Conservation (phyloP, 2,113 vertebrate genomes). For the Mus pahari region DNA sequence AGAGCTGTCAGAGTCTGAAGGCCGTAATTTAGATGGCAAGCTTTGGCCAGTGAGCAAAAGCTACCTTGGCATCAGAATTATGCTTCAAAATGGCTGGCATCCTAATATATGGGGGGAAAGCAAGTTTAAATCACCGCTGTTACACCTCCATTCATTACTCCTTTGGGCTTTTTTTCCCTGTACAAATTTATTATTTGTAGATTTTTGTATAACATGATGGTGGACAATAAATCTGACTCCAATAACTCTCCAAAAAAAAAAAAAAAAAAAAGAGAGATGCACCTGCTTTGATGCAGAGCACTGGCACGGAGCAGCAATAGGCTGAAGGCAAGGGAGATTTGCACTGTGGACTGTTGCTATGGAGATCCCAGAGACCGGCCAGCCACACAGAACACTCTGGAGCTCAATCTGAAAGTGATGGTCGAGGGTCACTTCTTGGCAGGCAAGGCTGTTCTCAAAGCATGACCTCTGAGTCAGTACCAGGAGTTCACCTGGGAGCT, state of each 20-base stretch:
- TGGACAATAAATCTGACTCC: constrained; percentile 64
- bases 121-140: constrained; percentile 64
- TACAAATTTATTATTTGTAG: constrained; percentile 25
- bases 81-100: constrained; percentile 31
- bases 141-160: background rate
- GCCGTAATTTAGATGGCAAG: constrained; percentile 25
- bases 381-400: background rate
- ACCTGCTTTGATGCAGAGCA: background rate
- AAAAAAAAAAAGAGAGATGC: too few relatives aligned
- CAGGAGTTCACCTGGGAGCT: background rate
- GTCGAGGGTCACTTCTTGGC: background rate
- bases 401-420: background rate
- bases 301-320: too few relatives aligned
- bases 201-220: constrained; percentile 75
- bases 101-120: constrained; percentile 36
- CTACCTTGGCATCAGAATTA: background rate
- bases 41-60: constrained; percentile 62
- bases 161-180: background rate
- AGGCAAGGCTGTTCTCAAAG: background rate
- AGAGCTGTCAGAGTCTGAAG: constrained; percentile 19
- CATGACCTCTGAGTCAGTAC: background rate
- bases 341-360: background rate
- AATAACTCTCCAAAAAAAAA: constrained; percentile 76
- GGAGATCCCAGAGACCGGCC: background rate
- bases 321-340: background rate